Evolutionary conservation across 2,888 invertebrate species (phyloP), one percentile per base, ranked within the genome.

Genomic region (Apantesis nais): DNA sequence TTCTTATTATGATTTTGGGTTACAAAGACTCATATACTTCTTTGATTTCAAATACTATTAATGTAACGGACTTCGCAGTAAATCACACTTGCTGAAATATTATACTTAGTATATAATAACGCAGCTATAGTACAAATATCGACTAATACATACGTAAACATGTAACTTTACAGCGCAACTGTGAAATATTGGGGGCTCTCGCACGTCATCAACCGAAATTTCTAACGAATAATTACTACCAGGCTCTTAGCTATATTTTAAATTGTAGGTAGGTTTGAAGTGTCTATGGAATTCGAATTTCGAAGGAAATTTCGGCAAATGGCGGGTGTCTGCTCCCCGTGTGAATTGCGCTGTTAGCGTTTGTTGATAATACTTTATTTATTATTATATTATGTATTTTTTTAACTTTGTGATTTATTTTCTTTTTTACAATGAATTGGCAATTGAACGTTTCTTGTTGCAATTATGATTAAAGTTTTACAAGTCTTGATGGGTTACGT

Each of bases 381-480:
- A 84, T 86, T 83, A 80, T 75, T 76, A 77, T 80, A 71, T 71
- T 81, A 79, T 85, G 63, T 80, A 78, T 73, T 78, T 80, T 85
- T 78, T 81, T 80, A 84, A 79, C 75, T 86, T 85, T 86, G 84
- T 85, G 84, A 85, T 84, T 80, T 71, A 72, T 83, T 75, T 82
- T 80, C 81, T 80, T 78, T 83, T 80, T 83, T 83, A 78, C 80
- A 78, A 78, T 84, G 74, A 79, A 81, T 77, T 80, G 75, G 75
- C 74, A 74, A 76, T 81, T 62, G 64, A 75, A 75, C 48, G 72
- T 79, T 78, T 75, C 73, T 75, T 79, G 78, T 81, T 83, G 76
- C 70, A 60, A 78, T 82, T 82, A 81, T 82, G 78, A 64, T 71
- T 71, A 66, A 70, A 41, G 31, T 69, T 80, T 73, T 72, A 68